Percentiles rank a stretch among this genome's conserved stretches.
Conservation (phyloP, 2,797 vertebrate genomes). For the Tangara arthus region DNA sequence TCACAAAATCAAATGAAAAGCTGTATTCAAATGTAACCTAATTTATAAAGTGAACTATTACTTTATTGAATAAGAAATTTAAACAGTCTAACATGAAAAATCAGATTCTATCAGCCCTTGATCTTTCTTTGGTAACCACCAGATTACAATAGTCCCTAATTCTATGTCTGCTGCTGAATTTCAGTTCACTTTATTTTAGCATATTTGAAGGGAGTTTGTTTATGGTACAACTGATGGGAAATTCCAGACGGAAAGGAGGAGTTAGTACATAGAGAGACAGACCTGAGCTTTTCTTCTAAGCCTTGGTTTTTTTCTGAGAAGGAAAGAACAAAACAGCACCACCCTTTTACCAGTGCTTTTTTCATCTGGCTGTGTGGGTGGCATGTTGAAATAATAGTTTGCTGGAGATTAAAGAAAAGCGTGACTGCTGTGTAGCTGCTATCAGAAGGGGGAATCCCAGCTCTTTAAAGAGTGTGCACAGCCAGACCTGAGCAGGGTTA, state of each 20-base stretch:
- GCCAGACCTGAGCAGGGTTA: not conserved
- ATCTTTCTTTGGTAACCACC: not conserved
- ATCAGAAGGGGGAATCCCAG: slow-evolving; percentile 51
- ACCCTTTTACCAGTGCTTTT: slow-evolving; percentile 18
- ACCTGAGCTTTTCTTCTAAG: slow-evolving; percentile 30
- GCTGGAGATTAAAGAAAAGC: slow-evolving; percentile 47
- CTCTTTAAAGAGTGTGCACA: not conserved
- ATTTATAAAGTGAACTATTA: not conserved
- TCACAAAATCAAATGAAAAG: not conserved
- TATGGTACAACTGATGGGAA: slow-evolving; percentile 29
- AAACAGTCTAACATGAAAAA: slow-evolving; percentile 21
- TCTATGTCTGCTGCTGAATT: slow-evolving; percentile 9
- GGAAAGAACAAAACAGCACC: slow-evolving; percentile 16
- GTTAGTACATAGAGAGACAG: not conserved
- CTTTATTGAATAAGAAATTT: slow-evolving; percentile 1
- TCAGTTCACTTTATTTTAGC: slow-evolving; percentile 15
- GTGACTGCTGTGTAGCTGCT: not conserved
- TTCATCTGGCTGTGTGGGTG: slow-evolving; percentile 51
- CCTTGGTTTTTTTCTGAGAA: slow-evolving; percentile 2
- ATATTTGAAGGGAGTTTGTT: slow-evolving; percentile 24
- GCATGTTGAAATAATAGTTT: not conserved
- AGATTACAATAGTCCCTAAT: not conserved
- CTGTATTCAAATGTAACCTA: not conserved
- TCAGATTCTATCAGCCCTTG: not conserved
- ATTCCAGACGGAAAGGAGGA: slow-evolving; percentile 52